These are phyloP conservation scores for Rhinella marina DNA, from an alignment of 2,797 vertebrate genomes.

Conservation along the genomic window DNA sequence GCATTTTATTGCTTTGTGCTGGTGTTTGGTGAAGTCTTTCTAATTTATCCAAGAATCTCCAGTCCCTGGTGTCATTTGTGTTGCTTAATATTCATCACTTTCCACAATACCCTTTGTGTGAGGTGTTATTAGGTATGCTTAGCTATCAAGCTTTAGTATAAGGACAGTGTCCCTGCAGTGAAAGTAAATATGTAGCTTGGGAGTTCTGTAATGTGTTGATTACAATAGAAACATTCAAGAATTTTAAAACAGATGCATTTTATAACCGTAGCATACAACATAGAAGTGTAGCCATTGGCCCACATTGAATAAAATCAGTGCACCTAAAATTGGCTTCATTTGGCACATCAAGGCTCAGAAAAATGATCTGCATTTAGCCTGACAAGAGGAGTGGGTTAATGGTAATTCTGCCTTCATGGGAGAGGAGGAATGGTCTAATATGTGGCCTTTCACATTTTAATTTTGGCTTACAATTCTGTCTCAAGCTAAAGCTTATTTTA, in stretches of 20 bases:
- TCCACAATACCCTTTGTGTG: conserved; percentile 1
- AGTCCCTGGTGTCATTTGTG: conserved; percentile 38
- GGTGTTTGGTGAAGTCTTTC: conserved; percentile 22
- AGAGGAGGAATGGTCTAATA: no score
- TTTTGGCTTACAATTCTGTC: no score
- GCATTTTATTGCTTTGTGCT: conserved; percentile 46
- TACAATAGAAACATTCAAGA: neutral
- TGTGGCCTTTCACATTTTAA: no score
- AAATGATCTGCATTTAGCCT: no score
- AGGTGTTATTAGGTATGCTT: conserved; percentile 19
- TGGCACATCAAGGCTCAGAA: no score
- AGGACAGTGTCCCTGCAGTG: neutral
- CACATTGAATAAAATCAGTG: no score
- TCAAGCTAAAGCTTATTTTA: no score
- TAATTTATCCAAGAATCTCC: conserved; percentile 34
- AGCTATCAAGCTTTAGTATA: neutral
- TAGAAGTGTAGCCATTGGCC: neutral
- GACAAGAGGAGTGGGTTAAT: no score
- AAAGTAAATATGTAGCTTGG: neutral
- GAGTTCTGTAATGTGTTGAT: neutral
- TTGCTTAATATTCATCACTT: conserved; percentile 35
- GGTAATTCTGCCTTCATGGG: no score
- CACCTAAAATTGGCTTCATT: no score
- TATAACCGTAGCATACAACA: no score
- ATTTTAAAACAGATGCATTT: neutral